Conservation (phyloP, 30 jellyfish, hydroid and myxozoan species). For the Clytia hemisphaerica region DNA sequence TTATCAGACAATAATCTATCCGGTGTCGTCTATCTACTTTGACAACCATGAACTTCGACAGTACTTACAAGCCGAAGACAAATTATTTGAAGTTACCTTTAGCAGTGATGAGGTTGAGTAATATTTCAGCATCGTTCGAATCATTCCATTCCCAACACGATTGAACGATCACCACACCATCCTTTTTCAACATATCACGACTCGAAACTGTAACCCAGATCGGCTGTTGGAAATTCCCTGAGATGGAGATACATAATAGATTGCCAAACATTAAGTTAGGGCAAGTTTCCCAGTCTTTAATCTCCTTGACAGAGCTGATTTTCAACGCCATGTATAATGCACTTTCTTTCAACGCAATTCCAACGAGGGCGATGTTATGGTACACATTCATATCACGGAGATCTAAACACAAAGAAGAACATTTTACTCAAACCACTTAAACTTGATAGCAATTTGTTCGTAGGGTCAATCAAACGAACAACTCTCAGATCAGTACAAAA, state of each 20-base stretch:
- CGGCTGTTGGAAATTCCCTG: conserved; percentile 25
- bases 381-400: conserved; percentile 54
- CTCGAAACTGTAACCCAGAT: conserved; percentile 58
- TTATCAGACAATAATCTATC: no score
- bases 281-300: conserved; percentile 40
- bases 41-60: no score
- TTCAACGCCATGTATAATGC: conserved; percentile 30
- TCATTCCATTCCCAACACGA: conserved; percentile 29
- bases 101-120: conserved; percentile 6
- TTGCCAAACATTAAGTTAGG: conserved; percentile 53
- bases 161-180: conserved; percentile 29
- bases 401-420: no score
- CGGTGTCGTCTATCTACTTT: no score
- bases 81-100: no score
- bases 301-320: conserved; percentile 16
- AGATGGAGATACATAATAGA: conserved; percentile 41
- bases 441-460: no score
- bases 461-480: no score
- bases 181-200: conserved; percentile 32
- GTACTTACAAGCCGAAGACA: no score
- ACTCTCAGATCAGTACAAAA: no score
- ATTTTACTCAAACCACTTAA: no score
- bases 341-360: conserved; percentile 5
- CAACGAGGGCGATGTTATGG: conserved; percentile 20
- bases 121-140: conserved; percentile 23